A percentile compares a stretch with the other conserved stretches of the same genome.
Conservation (phyloP, 2,113 vertebrate species). For the Lophius piscatorius region DNA sequence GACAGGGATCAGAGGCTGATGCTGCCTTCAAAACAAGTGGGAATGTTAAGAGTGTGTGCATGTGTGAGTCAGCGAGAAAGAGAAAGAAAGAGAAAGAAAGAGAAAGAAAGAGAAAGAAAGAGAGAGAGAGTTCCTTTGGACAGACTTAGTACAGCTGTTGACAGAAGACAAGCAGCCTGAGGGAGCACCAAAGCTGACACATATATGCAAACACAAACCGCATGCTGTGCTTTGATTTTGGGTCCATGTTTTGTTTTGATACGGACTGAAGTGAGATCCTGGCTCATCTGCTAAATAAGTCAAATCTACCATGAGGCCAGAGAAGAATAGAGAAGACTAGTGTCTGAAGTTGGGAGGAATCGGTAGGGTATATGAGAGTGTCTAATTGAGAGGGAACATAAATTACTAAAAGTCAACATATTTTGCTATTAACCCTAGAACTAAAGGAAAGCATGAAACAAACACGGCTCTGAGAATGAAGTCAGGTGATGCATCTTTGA, state of each 20-base stretch:
- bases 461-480: neutral
- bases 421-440: neutral
- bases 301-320: neutral
- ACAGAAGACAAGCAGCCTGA: constrained; percentile 60
- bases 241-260: constrained; percentile 17
- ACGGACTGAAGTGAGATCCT: constrained; percentile 1
- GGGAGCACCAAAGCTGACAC: constrained; percentile 53
- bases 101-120: no score
- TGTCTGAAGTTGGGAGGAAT: constrained; percentile 3
- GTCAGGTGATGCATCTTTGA: neutral
- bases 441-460: neutral
- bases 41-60: constrained; percentile 39
- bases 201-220: constrained; percentile 47
- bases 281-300: constrained; percentile 8
- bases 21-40: constrained; percentile 68
- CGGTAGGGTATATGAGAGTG: neutral
- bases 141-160: constrained; percentile 71
- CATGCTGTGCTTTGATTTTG: constrained; percentile 53
- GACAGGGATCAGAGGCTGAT: constrained; percentile 64
- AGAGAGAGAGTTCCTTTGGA: constrained; percentile 56
- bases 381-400: neutral
- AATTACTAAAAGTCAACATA: constrained; percentile 13
- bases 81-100: constrained; percentile 17
- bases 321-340: neutral
- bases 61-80: constrained; percentile 19